These are phyloP conservation scores for Theonella swinhoei DNA, from an alignment of 37 sponge, comb jelly and placozoan genomes.

Conservation along the genomic window DNA sequence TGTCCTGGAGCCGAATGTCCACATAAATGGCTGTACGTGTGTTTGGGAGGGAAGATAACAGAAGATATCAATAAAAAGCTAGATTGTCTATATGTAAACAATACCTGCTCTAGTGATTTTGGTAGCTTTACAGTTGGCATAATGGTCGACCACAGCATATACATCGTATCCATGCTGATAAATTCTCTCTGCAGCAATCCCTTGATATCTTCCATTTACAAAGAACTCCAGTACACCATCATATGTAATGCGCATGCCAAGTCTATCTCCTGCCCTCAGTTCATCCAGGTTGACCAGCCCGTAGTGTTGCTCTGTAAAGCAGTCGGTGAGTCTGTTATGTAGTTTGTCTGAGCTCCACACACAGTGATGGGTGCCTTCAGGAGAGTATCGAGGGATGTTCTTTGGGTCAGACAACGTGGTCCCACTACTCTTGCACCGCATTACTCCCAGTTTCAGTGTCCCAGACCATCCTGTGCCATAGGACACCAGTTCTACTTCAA, in stretches of 20 bases:
- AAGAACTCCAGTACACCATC: slow-evolving; percentile 72
- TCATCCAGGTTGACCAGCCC: slow-evolving; percentile 64
- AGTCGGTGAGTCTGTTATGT: slow-evolving; percentile 48
- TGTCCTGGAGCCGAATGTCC: slow-evolving; percentile 51
- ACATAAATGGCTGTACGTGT: slow-evolving; percentile 46
- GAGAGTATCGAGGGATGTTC: slow-evolving; percentile 79
- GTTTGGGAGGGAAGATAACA: not conserved
- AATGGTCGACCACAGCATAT: slow-evolving; percentile 86
- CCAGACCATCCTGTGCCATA: slow-evolving; percentile 89
- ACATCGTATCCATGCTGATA: slow-evolving; percentile 60
- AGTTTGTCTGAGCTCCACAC: slow-evolving; percentile 85
- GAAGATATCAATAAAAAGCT: not conserved
- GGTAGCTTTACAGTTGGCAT: slow-evolving; percentile 82
- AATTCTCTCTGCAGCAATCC: slow-evolving; percentile 56
- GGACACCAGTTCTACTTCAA: slow-evolving; percentile 69
- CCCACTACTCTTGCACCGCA: slow-evolving; percentile 31
- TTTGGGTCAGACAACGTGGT: not conserved
- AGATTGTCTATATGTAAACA: not conserved
- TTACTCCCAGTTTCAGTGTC: slow-evolving; percentile 83
- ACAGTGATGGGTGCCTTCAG: slow-evolving; percentile 68
- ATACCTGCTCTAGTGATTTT: slow-evolving; percentile 75
- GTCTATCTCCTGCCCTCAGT: slow-evolving; percentile 56
- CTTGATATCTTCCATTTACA: slow-evolving; percentile 73
- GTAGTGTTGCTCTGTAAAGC: slow-evolving; percentile 48
- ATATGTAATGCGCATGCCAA: slow-evolving; percentile 61